Percentiles rank a stretch among this genome's conserved stretches.
phyloP scores from a whole-genome alignment of 2,797 vertebrate species.

The Botia kubotai region DNA sequence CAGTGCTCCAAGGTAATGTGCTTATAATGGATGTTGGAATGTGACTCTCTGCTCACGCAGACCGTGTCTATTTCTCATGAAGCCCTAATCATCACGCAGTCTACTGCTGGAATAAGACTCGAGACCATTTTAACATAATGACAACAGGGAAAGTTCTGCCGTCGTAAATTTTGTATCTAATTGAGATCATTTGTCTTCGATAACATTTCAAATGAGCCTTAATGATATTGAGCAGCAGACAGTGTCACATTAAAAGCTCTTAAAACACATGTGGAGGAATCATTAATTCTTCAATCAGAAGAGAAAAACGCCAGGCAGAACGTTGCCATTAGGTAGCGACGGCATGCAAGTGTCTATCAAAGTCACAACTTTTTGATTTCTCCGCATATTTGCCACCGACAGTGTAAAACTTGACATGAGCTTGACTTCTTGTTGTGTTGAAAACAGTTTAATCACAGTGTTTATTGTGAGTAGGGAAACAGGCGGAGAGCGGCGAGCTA shows the following conservation, averaged over 20 bases:
- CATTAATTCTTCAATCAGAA: conserved; percentile 60
- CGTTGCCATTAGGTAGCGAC: conserved; percentile 52
- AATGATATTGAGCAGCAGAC: conserved; percentile 60
- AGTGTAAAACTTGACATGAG: conserved; percentile 40
- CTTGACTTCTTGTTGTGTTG: conserved; percentile 57
- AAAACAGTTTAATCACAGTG: conserved; percentile 62
- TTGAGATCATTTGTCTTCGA: conserved; percentile 60
- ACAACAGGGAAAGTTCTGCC: conserved; percentile 51
- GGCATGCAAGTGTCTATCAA: conserved; percentile 49
- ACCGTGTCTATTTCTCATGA: conserved; percentile 44
- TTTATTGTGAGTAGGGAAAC: conserved; percentile 52
- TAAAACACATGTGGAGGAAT: conserved; percentile 56
- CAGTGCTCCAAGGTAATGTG: conserved; percentile 38
- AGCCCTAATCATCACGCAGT: conserved; percentile 39
- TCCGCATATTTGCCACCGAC: conserved; percentile 54
- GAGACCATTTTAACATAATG: conserved; percentile 48
- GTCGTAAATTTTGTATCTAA: conserved; percentile 57
- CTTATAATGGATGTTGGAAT: conserved; percentile 39
- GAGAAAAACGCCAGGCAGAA: conserved; percentile 45
- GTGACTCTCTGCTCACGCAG: conserved; percentile 45
- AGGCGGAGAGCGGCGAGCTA: conserved; percentile 56
- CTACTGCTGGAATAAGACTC: conserved; percentile 32
- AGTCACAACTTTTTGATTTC: conserved; percentile 59
- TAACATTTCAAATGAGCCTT: conserved; percentile 58
- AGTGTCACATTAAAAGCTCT: conserved; percentile 60